A percentile compares a stretch with the other conserved stretches of the same genome.
phyloP scores from a whole-genome alignment of 2,888 invertebrate genomes.

The Gibbula magus region DNA sequence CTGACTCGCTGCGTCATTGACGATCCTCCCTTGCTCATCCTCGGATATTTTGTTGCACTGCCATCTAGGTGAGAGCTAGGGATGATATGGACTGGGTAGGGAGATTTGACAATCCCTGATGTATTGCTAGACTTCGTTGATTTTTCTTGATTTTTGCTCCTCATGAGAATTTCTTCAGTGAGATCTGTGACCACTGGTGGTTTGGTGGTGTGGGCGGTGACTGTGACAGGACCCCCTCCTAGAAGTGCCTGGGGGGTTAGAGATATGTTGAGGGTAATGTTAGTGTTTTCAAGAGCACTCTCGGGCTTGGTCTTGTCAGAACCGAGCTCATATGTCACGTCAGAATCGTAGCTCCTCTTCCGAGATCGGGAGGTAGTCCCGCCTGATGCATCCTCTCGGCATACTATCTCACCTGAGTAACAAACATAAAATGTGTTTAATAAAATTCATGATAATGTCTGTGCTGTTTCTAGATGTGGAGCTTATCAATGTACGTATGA shows the following conservation, averaged over 20 bases:
- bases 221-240: conserved; percentile 47
- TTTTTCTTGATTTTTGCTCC: conserved; percentile 5
- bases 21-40: neutral
- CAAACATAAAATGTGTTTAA: too few species aligned
- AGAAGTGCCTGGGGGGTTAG: conserved; percentile 43
- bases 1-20: neutral
- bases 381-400: conserved; percentile 16
- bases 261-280: conserved; percentile 47
- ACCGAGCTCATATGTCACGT: neutral
- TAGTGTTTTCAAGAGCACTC: conserved; percentile 10
- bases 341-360: neutral
- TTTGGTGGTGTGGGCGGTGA: conserved; percentile 42
- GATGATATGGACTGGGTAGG: neutral
- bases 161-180: neutral
- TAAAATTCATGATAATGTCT: too few species aligned
- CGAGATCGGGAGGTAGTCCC: neutral
- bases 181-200: conserved; percentile 15
- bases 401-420: conserved; percentile 25
- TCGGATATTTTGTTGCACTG: neutral
- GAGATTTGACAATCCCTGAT: neutral
- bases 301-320: neutral
- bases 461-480: too few species aligned
- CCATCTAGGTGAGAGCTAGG: neutral
- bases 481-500: too few species aligned
- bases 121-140: neutral